These are phyloP conservation scores for Nansenia antarctica DNA, from an alignment of 2,113 vertebrate genomes.

Conservation along the genomic window DNA sequence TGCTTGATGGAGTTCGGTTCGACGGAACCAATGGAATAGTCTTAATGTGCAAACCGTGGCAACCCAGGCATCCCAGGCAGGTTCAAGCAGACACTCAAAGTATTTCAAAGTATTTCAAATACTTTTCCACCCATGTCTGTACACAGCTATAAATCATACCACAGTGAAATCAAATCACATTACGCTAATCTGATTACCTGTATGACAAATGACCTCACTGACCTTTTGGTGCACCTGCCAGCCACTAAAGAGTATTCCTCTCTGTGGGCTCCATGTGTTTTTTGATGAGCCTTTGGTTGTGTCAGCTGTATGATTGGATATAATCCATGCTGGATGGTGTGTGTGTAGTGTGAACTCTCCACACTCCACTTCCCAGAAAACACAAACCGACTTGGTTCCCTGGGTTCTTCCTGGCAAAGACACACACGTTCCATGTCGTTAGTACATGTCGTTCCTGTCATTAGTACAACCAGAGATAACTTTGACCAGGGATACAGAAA, in stretches of 20 bases:
- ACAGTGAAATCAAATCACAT: background rate
- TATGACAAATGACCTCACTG: constrained; percentile 7
- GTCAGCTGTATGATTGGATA: constrained; percentile 30
- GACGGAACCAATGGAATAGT: background rate
- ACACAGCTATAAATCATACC: background rate
- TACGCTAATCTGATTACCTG: constrained; percentile 15
- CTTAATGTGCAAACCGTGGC: background rate
- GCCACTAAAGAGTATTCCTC: constrained; percentile 44
- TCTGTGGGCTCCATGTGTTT: constrained; percentile 44
- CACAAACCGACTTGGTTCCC: background rate
- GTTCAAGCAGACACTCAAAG: background rate
- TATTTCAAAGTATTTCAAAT: background rate
- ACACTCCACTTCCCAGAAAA: constrained; percentile 11
- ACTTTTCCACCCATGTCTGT: background rate
- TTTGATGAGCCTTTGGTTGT: background rate
- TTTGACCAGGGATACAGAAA: constrained; percentile 7
- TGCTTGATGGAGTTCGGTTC: too few relatives aligned
- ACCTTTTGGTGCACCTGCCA: constrained; percentile 37
- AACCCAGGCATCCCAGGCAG: background rate
- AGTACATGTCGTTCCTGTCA: background rate
- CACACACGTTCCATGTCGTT: background rate
- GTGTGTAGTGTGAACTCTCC: constrained; percentile 26
- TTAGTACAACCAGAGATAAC: background rate
- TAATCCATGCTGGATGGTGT: constrained; percentile 15
- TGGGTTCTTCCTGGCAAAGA: constrained; percentile 10